Percentiles rank a stretch among this genome's conserved stretches.
Conservation (phyloP, 2,797 vertebrate genomes). For the Sebastes vulpes region DNA sequence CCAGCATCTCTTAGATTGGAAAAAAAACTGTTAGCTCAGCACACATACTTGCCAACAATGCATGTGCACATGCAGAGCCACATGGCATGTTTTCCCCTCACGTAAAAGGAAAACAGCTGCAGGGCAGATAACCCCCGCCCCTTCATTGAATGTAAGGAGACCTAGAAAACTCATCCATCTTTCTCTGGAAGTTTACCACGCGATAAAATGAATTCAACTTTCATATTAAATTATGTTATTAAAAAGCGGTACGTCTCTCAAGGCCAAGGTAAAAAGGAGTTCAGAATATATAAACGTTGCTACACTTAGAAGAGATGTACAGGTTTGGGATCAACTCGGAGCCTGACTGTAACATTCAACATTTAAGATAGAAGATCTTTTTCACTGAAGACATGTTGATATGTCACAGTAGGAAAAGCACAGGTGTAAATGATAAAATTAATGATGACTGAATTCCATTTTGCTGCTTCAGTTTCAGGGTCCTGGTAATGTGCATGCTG, state of each 20-base stretch:
- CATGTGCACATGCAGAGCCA: neutral
- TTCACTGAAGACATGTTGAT: neutral
- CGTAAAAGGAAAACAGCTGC: neutral
- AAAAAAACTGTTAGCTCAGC: conserved; percentile 24
- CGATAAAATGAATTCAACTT: neutral
- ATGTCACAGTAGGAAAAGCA: neutral
- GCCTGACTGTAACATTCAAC: neutral
- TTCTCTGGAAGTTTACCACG: neutral
- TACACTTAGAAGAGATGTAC: neutral
- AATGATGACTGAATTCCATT: neutral
- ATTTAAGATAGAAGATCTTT: neutral
- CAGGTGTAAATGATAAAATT: neutral
- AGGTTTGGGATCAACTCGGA: neutral
- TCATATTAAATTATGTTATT: neutral
- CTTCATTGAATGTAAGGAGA: neutral
- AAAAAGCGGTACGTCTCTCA: neutral
- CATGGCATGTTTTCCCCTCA: neutral
- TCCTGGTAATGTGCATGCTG: neutral
- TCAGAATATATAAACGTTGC: neutral
- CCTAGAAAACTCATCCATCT: neutral
- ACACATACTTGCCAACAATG: neutral
- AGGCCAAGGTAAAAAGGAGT: neutral
- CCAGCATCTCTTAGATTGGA: conserved; percentile 5
- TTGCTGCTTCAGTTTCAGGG: neutral
- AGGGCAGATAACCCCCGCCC: neutral